phyloP scores from a whole-genome alignment of 2,797 vertebrate genomes.

The Tragelaphus eurycerus region DNA sequence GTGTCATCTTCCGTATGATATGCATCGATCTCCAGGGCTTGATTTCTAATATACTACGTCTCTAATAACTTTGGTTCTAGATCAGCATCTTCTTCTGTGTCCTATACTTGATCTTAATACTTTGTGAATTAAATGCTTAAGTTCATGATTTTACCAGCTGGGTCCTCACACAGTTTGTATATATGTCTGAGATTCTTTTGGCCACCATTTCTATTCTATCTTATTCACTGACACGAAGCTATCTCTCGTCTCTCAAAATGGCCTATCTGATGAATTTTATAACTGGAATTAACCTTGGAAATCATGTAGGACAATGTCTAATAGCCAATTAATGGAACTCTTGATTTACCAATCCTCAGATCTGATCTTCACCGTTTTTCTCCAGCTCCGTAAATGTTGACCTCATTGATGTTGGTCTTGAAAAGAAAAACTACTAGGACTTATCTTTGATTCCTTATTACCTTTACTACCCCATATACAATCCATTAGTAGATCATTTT shows the following conservation, averaged over 20 bases:
- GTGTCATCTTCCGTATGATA: not conserved
- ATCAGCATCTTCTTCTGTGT: not conserved
- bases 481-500: not conserved
- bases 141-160: not conserved
- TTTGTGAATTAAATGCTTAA: not conserved
- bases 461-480: not conserved
- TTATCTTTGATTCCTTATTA: not conserved
- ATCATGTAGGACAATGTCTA: not conserved
- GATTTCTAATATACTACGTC: not conserved
- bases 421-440: not conserved
- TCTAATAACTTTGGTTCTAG: not conserved
- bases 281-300: not conserved
- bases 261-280: not conserved
- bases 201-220: not conserved
- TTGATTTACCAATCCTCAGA: not conserved
- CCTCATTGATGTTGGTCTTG: not conserved
- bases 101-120: not conserved
- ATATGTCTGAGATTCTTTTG: not conserved
- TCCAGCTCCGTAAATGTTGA: not conserved
- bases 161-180: not conserved
- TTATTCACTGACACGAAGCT: not conserved
- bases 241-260: not conserved
- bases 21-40: not conserved
- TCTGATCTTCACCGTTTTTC: not conserved
- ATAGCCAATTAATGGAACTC: not conserved